A percentile compares a stretch with the other conserved stretches of the same genome.
These are phyloP conservation scores for Tetragonisca angustula DNA, from an alignment of 2,888 invertebrate genomes.

Conservation along the genomic window DNA sequence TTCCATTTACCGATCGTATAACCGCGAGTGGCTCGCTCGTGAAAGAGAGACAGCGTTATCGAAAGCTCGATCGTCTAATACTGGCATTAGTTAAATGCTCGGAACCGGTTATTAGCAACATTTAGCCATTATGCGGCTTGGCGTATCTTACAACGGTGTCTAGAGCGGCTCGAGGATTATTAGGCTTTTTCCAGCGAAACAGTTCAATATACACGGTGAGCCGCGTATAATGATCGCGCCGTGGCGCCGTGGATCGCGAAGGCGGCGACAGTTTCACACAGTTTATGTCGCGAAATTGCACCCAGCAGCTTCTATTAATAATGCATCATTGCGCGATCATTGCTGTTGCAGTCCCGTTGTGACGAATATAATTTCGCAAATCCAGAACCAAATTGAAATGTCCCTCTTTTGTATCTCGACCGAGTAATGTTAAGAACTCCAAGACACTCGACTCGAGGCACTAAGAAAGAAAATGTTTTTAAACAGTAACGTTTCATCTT, in stretches of 20 bases:
- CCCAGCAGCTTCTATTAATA: conserved; percentile 34
- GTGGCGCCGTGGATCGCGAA: conserved; percentile 43
- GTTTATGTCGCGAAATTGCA: conserved; percentile 37
- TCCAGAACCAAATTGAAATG: neutral
- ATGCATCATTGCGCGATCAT: conserved; percentile 5
- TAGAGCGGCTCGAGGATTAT: conserved; percentile 64
- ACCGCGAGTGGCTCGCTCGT: conserved; percentile 58
- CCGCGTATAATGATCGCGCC: conserved; percentile 56
- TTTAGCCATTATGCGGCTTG: conserved; percentile 66
- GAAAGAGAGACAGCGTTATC: conserved; percentile 61
- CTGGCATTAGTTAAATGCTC: conserved; percentile 72
- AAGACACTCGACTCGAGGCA: too few relatives aligned
- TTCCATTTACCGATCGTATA: conserved; percentile 66
- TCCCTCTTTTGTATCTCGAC: neutral
- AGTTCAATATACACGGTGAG: conserved; percentile 54
- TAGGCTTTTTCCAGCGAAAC: conserved; percentile 60
- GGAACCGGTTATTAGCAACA: conserved; percentile 74
- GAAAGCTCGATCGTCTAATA: conserved; percentile 68
- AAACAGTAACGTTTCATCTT: neutral
- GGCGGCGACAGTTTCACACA: conserved; percentile 47
- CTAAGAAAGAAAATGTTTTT: too few relatives aligned
- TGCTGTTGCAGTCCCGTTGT: neutral
- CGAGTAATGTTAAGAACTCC: neutral
- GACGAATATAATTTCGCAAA: neutral
- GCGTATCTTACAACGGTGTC: conserved; percentile 65